These are phyloP conservation scores for Falco biarmicus DNA, from an alignment of 2,797 vertebrate species.

Conservation along the genomic window DNA sequence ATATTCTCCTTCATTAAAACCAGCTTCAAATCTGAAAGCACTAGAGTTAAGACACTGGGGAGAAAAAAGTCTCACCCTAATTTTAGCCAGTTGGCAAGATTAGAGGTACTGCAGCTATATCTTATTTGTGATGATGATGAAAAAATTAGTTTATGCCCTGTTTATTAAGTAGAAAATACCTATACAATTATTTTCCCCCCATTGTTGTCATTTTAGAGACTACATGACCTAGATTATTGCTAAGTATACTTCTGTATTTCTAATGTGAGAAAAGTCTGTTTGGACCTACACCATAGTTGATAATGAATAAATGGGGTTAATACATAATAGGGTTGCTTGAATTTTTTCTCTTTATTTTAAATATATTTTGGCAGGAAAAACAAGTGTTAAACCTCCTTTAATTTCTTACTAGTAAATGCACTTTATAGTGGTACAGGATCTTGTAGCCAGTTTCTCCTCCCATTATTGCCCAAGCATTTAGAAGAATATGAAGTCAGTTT, in stretches of 20 bases:
- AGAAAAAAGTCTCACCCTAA: not conserved
- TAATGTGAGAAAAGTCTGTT: not conserved
- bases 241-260: not conserved
- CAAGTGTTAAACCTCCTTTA: not conserved
- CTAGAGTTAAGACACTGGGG: not conserved
- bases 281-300: not conserved
- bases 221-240: not conserved
- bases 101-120: not conserved
- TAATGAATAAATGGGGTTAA: not conserved
- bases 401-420: constrained; percentile 5
- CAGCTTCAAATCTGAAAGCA: not conserved
- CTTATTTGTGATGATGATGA: not conserved
- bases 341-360: not conserved
- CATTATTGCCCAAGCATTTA: constrained; percentile 10
- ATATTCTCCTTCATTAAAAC: not conserved
- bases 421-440: not conserved
- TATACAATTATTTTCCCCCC: not conserved
- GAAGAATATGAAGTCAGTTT: constrained; percentile 33
- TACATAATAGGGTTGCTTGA: not conserved
- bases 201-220: not conserved
- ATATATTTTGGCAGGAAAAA: not conserved
- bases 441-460: not conserved
- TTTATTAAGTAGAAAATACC: not conserved
- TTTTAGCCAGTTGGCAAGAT: not conserved
- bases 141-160: not conserved